Conservation (phyloP, 1,140 invertebrate species). For the Procambarus virginalis region DNA sequence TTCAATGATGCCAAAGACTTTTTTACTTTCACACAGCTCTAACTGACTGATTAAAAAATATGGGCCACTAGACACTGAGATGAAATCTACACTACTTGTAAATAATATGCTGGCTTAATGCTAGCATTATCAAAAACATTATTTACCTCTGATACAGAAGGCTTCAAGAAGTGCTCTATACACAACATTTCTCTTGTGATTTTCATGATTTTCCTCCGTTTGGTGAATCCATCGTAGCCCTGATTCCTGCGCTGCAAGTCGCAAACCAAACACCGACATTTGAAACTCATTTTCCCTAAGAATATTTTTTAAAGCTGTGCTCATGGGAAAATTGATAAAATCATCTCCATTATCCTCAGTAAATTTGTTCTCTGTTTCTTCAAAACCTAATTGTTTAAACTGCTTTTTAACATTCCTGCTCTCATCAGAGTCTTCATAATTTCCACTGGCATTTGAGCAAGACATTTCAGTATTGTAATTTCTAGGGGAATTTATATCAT, state of each 20-base stretch:
- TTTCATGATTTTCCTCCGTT: slow-evolving; percentile 30
- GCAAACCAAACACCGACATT: slow-evolving; percentile 40
- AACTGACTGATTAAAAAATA: too few relatives aligned
- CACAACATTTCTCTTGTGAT: slow-evolving; percentile 36
- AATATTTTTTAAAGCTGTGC: slow-evolving; percentile 24
- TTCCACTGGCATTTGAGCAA: neutral
- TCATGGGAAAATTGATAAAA: slow-evolving; percentile 52
- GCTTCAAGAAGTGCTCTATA: slow-evolving; percentile 44
- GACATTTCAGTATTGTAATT: neutral
- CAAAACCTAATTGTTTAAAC: neutral
- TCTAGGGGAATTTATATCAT: too few relatives aligned
- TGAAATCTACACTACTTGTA: too few relatives aligned
- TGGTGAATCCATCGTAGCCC: slow-evolving; percentile 30
- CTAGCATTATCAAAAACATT: too few relatives aligned
- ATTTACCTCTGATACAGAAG: slow-evolving; percentile 45
- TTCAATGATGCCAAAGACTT: too few relatives aligned
- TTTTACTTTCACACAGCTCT: too few relatives aligned
- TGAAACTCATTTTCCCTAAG: slow-evolving; percentile 3
- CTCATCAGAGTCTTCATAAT: neutral
- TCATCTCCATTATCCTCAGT: neutral
- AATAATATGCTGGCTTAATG: too few relatives aligned
- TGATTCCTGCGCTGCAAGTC: slow-evolving; percentile 57
- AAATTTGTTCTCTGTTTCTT: neutral
- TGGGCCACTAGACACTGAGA: too few relatives aligned
- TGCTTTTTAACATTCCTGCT: neutral